Conservation (phyloP, 1,140 invertebrate species). For the Neocloeon triangulifer region DNA sequence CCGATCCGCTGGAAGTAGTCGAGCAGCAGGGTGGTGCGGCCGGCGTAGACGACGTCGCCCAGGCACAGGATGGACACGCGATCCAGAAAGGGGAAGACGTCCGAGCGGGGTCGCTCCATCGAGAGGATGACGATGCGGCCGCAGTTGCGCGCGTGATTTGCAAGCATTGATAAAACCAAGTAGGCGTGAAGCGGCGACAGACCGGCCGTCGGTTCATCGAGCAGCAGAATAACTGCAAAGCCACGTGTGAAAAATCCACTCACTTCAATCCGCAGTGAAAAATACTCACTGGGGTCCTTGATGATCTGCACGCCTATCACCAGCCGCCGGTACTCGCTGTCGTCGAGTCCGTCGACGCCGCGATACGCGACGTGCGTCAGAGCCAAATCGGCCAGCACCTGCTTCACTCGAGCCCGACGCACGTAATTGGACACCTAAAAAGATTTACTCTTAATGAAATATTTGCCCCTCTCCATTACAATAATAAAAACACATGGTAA, state of each 20-base stretch:
- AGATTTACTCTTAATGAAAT: slow-evolving; percentile 2
- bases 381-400: slow-evolving; percentile 74
- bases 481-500: neutral
- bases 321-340: slow-evolving; percentile 61
- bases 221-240: slow-evolving; percentile 45
- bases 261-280: no score
- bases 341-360: slow-evolving; percentile 50
- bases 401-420: slow-evolving; percentile 40
- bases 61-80: slow-evolving; percentile 62
- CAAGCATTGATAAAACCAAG: slow-evolving; percentile 74
- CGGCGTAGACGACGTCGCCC: slow-evolving; percentile 77
- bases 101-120: slow-evolving; percentile 79
- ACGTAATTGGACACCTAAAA: slow-evolving; percentile 39
- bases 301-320: slow-evolving; percentile 72
- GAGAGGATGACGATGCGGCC: slow-evolving; percentile 70
- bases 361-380: slow-evolving; percentile 66
- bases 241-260: no score
- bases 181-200: slow-evolving; percentile 81
- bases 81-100: slow-evolving; percentile 80
- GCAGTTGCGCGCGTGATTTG: slow-evolving; percentile 76
- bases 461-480: neutral
- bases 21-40: slow-evolving; percentile 61
- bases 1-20: slow-evolving; percentile 81
- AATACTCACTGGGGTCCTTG: slow-evolving; percentile 47
- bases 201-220: slow-evolving; percentile 80